Evolutionary conservation across 2,113 vertebrate genomes (phyloP).

Genomic region (Pristiophorus japonicus): DNA sequence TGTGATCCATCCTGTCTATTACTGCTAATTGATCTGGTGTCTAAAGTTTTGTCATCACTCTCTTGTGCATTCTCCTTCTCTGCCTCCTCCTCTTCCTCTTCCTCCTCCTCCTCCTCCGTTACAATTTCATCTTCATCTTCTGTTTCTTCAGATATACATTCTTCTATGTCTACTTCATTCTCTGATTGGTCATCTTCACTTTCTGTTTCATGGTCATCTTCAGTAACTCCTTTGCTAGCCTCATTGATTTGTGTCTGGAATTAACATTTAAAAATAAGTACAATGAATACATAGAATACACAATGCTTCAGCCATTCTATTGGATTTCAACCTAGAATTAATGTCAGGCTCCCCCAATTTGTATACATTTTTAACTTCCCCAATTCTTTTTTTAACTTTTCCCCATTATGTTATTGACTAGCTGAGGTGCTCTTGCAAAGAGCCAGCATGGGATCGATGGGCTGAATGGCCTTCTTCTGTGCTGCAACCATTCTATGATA

Average conservation of each 20-base stretch:
- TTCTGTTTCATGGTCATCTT: background rate
- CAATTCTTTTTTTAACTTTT: background rate
- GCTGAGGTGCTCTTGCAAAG: no score
- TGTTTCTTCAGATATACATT: conserved; percentile 57
- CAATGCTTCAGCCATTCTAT: background rate
- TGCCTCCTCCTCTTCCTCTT: conserved; percentile 44
- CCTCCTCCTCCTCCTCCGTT: conserved; percentile 42
- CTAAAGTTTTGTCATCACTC: conserved; percentile 46
- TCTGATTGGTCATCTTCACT: background rate
- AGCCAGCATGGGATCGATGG: no score
- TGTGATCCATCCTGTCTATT: conserved; percentile 46
- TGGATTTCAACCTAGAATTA: no score
- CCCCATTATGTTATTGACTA: background rate
- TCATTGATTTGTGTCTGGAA: background rate
- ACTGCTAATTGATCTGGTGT: conserved; percentile 36
- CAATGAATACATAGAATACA: background rate
- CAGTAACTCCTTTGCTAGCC: background rate
- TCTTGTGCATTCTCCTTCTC: conserved; percentile 53
- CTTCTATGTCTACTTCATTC: conserved; percentile 50
- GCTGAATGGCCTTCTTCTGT: no score
- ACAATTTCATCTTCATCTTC: conserved; percentile 51
- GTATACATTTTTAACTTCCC: background rate
- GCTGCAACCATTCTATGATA: no score
- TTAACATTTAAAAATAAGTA: background rate
- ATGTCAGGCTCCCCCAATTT: background rate